Evolutionary conservation across 2,888 invertebrate genomes (phyloP).

Genomic region (Cryptops parisi): DNA sequence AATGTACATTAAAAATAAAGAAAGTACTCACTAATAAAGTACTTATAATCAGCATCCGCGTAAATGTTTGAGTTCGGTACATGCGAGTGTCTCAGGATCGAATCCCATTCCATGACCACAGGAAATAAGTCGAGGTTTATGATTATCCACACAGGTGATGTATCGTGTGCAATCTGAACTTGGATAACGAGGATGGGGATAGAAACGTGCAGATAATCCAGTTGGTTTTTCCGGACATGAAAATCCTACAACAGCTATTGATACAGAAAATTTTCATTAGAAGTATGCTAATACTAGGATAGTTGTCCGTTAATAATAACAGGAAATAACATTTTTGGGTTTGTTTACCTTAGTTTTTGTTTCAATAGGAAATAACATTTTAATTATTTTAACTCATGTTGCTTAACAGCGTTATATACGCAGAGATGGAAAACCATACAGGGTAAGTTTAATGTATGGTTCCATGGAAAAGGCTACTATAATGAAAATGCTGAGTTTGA

Average conservation of each 20-base stretch:
- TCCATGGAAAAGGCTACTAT: no score
- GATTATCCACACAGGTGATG: slow-evolving; percentile 73
- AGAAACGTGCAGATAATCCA: slow-evolving; percentile 67
- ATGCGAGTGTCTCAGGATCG: slow-evolving; percentile 65
- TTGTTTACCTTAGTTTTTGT: no score
- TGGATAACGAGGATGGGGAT: slow-evolving; percentile 82
- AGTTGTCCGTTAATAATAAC: background rate
- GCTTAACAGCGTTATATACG: no score
- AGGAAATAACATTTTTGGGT: background rate
- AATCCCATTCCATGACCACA: slow-evolving; percentile 80
- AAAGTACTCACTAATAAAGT: no score
- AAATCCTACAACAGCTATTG: slow-evolving; percentile 75
- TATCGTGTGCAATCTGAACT: slow-evolving; percentile 73
- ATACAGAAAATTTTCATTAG: no score
- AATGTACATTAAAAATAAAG: no score
- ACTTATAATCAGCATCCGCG: slow-evolving; percentile 20
- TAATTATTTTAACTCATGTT: no score
- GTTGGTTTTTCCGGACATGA: slow-evolving; percentile 76
- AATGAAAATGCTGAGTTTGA: no score
- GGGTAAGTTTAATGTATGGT: no score
- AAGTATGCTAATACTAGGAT: background rate
- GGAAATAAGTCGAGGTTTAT: slow-evolving; percentile 68
- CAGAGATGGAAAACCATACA: no score
- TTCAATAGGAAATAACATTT: no score
- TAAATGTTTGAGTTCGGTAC: slow-evolving; percentile 45